Conservation (phyloP, 2,797 vertebrate genomes). For the Lemur catta region DNA sequence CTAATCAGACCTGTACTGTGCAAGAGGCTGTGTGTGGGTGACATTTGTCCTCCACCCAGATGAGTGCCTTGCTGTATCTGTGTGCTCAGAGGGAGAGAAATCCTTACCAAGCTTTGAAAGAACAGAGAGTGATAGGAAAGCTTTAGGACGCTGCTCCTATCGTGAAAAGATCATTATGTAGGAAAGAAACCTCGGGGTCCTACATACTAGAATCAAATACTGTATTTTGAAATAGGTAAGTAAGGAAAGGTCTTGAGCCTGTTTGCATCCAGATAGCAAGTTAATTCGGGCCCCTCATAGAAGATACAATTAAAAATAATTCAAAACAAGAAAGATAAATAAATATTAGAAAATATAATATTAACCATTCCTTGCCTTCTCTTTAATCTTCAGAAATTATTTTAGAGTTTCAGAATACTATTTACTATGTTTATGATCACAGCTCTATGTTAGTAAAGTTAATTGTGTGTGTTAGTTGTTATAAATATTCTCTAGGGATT, state of each 20-base stretch:
- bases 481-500: not conserved
- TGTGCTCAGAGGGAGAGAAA: not conserved
- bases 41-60: not conserved
- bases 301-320: conserved; percentile 4
- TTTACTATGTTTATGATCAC: not conserved
- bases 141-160: not conserved
- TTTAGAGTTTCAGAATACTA: conserved; percentile 7
- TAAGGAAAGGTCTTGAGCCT: not conserved
- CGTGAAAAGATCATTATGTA: not conserved
- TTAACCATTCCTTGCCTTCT: not conserved
- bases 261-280: not conserved
- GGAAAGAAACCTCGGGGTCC: not conserved
- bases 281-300: not conserved
- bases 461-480: not conserved
- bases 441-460: not conserved
- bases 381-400: not conserved
- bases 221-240: conserved; percentile 16
- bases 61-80: not conserved
- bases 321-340: not conserved
- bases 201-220: not conserved
- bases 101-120: not conserved
- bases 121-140: not conserved
- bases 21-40: conserved; percentile 20
- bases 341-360: not conserved
- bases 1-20: conserved; percentile 42